phyloP scores from a whole-genome alignment of 1,140 invertebrate species.

The Drosophila prosaltans region DNA sequence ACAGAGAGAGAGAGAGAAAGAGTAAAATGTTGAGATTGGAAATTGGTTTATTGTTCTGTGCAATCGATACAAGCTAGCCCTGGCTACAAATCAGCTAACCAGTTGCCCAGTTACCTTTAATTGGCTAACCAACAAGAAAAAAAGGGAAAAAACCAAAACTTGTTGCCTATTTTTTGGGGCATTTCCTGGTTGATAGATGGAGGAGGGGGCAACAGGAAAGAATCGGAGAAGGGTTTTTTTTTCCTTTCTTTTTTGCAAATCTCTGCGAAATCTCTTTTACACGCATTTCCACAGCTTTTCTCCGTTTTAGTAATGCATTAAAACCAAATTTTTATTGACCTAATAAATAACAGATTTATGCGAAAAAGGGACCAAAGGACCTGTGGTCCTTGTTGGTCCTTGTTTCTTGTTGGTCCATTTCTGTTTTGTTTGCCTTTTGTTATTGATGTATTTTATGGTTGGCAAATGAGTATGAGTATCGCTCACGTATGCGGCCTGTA shows the following conservation, averaged over 20 bases:
- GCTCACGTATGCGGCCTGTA: slow-evolving; percentile 61
- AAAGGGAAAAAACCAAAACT: slow-evolving; percentile 28
- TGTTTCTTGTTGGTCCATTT: neutral
- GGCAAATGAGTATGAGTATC: slow-evolving; percentile 37
- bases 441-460: slow-evolving; percentile 49
- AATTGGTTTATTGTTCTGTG: slow-evolving; percentile 41
- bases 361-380: slow-evolving; percentile 7
- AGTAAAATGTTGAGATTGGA: slow-evolving; percentile 33
- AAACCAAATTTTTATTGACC: slow-evolving; percentile 68
- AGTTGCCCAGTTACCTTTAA: slow-evolving; percentile 15
- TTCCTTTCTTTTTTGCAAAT: slow-evolving; percentile 24
- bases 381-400: neutral
- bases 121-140: slow-evolving; percentile 2
- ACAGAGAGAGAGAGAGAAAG: neutral
- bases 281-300: neutral
- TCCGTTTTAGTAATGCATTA: slow-evolving; percentile 61
- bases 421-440: slow-evolving; percentile 37
- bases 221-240: too few species aligned
- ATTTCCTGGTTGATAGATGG: slow-evolving; percentile 2
- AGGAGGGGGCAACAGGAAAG: neutral
- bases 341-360: slow-evolving; percentile 75
- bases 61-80: slow-evolving; percentile 37
- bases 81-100: slow-evolving; percentile 30
- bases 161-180: slow-evolving; percentile 60
- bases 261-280: slow-evolving; percentile 40